These are phyloP conservation scores for Staurois parvus DNA, from an alignment of 2,797 vertebrate genomes.

Conservation along the genomic window DNA sequence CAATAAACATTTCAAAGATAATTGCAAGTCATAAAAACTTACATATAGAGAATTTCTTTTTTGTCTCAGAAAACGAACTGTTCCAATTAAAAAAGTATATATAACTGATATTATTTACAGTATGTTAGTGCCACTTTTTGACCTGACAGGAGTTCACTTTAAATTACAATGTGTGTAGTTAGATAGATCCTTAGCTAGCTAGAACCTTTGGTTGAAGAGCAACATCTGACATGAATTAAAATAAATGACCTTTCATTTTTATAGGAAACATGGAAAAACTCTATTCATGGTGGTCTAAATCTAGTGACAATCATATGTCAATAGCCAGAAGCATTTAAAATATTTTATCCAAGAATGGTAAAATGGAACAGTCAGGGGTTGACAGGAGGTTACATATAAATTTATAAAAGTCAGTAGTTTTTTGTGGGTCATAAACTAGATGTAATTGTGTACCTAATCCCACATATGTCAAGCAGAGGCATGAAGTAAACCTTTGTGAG, in stretches of 20 bases:
- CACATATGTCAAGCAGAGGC: slow-evolving; percentile 56
- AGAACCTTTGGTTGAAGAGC: not conserved
- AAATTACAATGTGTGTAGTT: not conserved
- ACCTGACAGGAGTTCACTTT: not conserved
- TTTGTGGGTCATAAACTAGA: slow-evolving; percentile 40
- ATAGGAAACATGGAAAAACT: slow-evolving; percentile 53
- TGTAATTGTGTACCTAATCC: slow-evolving; percentile 36
- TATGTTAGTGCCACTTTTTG: too few relatives aligned
- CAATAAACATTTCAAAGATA: too few relatives aligned
- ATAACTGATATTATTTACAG: too few relatives aligned
- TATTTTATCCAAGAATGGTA: slow-evolving; percentile 52
- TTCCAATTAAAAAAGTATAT: too few relatives aligned
- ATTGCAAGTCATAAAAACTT: too few relatives aligned
- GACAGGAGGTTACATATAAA: slow-evolving; percentile 45
- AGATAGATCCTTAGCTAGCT: not conserved
- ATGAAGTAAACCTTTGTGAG: slow-evolving; percentile 22
- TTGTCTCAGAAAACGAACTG: too few relatives aligned
- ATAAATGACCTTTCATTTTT: slow-evolving; percentile 53
- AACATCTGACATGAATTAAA: slow-evolving; percentile 52
- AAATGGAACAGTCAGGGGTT: slow-evolving; percentile 24
- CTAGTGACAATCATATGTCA: slow-evolving; percentile 57
- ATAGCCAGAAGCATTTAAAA: slow-evolving; percentile 56
- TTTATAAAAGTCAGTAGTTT: slow-evolving; percentile 48
- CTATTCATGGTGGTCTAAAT: slow-evolving; percentile 55
- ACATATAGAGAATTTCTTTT: too few relatives aligned